phyloP scores from a whole-genome alignment of 2,797 vertebrate genomes.

The Parotocinclus haroldoi region DNA sequence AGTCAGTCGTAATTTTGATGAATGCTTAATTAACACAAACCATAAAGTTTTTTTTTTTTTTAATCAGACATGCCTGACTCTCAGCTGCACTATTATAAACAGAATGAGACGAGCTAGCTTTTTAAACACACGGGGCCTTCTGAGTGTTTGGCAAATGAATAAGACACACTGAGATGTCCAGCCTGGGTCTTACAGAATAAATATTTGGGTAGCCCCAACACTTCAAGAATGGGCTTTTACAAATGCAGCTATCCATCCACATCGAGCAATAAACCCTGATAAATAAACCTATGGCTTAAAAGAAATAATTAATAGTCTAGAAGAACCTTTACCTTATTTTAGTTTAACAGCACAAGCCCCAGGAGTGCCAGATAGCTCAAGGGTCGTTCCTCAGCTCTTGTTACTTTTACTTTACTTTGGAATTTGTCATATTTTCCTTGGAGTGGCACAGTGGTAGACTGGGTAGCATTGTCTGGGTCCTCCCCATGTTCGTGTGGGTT shows the following conservation, averaged over 20 bases:
- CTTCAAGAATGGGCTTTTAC: slow-evolving; percentile 45
- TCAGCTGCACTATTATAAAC: slow-evolving; percentile 41
- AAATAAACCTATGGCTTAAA: slow-evolving; percentile 31
- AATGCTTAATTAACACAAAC: no score
- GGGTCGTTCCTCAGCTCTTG: no score
- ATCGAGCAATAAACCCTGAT: slow-evolving; percentile 30
- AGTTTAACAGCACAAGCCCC: no score
- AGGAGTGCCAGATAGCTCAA: no score
- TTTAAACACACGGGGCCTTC: slow-evolving; percentile 43
- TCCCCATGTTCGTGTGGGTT: no score
- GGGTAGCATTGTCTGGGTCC: no score
- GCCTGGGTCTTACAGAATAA: slow-evolving; percentile 44
- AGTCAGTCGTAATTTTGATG: no score
- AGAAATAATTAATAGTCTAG: slow-evolving; percentile 29
- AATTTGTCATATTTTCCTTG: no score
- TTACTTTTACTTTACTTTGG: no score
- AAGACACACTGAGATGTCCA: slow-evolving; percentile 44
- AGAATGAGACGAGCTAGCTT: slow-evolving; percentile 42
- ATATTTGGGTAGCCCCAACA: slow-evolving; percentile 53
- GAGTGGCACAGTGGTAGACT: no score
- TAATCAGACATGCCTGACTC: background rate
- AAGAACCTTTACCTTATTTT: background rate
- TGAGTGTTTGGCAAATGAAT: slow-evolving; percentile 45
- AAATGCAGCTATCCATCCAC: slow-evolving; percentile 26
- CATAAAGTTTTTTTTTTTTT: no score